These are phyloP conservation scores for Andrena hattorfiana DNA, from an alignment of 2,888 invertebrate genomes.

Conservation along the genomic window DNA sequence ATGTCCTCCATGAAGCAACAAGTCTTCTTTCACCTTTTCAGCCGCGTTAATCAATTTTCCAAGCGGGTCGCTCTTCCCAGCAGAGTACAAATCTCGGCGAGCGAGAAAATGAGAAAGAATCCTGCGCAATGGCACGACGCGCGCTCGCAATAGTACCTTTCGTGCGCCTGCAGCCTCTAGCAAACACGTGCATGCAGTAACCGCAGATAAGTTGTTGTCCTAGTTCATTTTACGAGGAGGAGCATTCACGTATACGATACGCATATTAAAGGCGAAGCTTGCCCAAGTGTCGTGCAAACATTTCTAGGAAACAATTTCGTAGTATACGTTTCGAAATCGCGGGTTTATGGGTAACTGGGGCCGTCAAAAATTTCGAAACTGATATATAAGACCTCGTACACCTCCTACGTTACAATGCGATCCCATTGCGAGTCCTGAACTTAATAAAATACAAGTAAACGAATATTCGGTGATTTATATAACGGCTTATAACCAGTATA, in stretches of 20 bases:
- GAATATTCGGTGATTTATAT: too few species aligned
- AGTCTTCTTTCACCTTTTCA: not conserved
- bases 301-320: conserved; percentile 41
- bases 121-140: conserved; percentile 17
- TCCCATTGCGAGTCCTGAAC: too few species aligned
- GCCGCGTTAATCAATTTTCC: conserved; percentile 25
- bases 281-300: conserved; percentile 31
- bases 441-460: too few species aligned
- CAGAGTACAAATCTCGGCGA: conserved; percentile 18
- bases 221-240: conserved; percentile 60
- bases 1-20: not conserved
- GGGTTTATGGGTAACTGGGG: conserved; percentile 8
- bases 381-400: not conserved
- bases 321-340: conserved; percentile 23
- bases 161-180: conserved; percentile 35
- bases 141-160: conserved; percentile 44
- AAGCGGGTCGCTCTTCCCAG: conserved; percentile 19
- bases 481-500: too few species aligned
- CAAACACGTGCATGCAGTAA: conserved; percentile 47
- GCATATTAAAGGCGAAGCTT: conserved; percentile 33
- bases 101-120: conserved; percentile 52
- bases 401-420: not conserved
- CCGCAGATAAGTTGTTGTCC: conserved; percentile 54
- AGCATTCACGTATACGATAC: conserved; percentile 47
- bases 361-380: conserved; percentile 17